phyloP scores from a whole-genome alignment of 2,888 invertebrate genomes.

The Catocala fraxini region DNA sequence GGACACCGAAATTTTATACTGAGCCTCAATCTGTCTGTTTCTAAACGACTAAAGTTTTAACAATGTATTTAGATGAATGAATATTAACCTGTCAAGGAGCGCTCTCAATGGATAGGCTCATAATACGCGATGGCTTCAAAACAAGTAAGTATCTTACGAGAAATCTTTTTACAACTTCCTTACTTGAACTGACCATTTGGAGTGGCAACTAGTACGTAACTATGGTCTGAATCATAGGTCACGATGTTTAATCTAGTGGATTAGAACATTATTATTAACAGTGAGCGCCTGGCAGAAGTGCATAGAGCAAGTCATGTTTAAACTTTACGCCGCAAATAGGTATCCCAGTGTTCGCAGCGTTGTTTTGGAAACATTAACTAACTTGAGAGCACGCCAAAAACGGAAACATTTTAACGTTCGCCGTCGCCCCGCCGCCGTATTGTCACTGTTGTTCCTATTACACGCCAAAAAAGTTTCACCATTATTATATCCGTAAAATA shows the following conservation, averaged over 20 bases:
- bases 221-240: conserved; percentile 21
- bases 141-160: conserved; percentile 15
- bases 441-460: conserved; percentile 73
- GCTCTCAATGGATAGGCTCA: conserved; percentile 25
- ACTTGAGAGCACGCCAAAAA: conserved; percentile 85
- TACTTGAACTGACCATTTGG: conserved; percentile 17
- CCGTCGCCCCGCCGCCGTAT: conserved; percentile 66
- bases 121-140: conserved; percentile 23
- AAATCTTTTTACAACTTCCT: conserved; percentile 32
- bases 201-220: conserved; percentile 32
- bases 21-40: conserved; percentile 35
- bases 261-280: conserved; percentile 58
- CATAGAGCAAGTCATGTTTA: conserved; percentile 60
- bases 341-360: conserved; percentile 69
- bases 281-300: conserved; percentile 48
- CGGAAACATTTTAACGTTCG: conserved; percentile 80
- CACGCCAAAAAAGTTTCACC: conserved; percentile 69
- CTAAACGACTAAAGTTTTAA: conserved; percentile 49
- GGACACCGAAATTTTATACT: conserved; percentile 32
- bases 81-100: conserved; percentile 44
- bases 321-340: conserved; percentile 69
- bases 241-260: conserved; percentile 33
- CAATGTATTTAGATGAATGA: conserved; percentile 46
- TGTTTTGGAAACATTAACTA: conserved; percentile 85
- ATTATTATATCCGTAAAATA: conserved; percentile 53